Percentiles rank a stretch among this genome's conserved stretches.
Conservation (phyloP, 2,113 vertebrate species). For the Podocnemis expansa region DNA sequence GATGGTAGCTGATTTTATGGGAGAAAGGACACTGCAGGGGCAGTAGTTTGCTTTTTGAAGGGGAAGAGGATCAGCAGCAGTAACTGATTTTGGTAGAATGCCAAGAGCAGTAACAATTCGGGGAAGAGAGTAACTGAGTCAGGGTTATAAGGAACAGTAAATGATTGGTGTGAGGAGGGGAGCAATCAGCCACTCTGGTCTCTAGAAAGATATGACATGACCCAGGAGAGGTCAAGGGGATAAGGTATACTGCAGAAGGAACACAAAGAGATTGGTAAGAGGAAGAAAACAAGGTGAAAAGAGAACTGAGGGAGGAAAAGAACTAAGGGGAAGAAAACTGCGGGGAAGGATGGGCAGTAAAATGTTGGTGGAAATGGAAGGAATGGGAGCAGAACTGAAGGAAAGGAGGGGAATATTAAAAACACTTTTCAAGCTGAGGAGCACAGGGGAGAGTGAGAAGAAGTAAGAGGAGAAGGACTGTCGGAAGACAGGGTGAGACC, state of each 20-base stretch:
- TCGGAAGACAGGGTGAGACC: background rate
- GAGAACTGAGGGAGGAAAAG: background rate
- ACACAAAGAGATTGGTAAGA: background rate
- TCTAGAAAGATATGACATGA: background rate
- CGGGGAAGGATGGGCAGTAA: background rate
- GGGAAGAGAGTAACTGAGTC: background rate
- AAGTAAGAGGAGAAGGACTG: background rate
- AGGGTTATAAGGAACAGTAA: background rate
- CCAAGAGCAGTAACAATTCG: background rate
- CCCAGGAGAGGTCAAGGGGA: background rate
- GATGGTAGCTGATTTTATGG: background rate
- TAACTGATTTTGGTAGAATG: background rate
- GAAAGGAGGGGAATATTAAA: background rate
- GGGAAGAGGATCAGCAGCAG: background rate
- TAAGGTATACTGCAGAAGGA: background rate
- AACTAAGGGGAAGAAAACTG: background rate
- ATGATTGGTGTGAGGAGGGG: background rate
- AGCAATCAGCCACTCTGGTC: background rate
- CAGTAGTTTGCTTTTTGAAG: background rate
- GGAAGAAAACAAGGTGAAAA: background rate
- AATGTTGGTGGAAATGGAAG: background rate
- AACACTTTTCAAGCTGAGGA: background rate
- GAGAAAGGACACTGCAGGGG: background rate
- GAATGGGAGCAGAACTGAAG: background rate
- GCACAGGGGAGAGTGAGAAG: background rate